Evolutionary conservation across 2,888 invertebrate genomes (phyloP), one percentile per base, ranked within the genome.

Genomic region (Hirtodrosophila alboralis): DNA sequence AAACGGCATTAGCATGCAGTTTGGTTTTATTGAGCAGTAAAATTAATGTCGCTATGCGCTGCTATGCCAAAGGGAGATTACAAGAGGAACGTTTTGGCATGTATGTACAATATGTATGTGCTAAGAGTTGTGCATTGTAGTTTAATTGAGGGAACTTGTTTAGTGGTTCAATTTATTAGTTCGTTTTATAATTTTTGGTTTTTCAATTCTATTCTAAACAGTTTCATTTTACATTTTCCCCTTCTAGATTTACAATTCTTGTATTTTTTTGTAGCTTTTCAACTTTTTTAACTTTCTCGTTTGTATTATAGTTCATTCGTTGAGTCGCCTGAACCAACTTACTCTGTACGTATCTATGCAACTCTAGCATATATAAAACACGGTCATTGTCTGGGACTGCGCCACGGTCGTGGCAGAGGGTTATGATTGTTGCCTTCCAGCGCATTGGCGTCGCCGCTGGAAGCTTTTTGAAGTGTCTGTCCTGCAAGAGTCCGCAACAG

Each of bases 1-100:
- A 84, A 77, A 53, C 37, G 48, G 80, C 44, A 77, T 79, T 79
- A 79, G 64, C 63, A 72, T 80, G 77, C 80, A 84, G 75, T 64
- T 68, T 61, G 58, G 18, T 43, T 69, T 75, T 75, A 69, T 64
- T 49, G 53, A 64, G 76, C 52, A 71, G 59, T 83, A 58, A 71
- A 76, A 65, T 79, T 52, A 76, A 79, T 71, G 53, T 57, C 59
- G 68, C 38, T 56, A 57, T 59, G 54, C 71, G 34, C 60, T 56
- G 71, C 51, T 38, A 67, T 70, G 71, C 30, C 28, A 33, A 44
- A n/a, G 54, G 12, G 37, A 41, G 37, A 37, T 48, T 71, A 59
- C 43, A 48, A 54, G 41, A 23, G 59, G 48, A 37, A 63, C 27
- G 54, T 48, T 14, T 41, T 36, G 61, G 63, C 41, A 61, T 54